Base-by-base conservation (phyloP, 2,113 vertebrate genomes). In the Stegastes partitus region DNA sequence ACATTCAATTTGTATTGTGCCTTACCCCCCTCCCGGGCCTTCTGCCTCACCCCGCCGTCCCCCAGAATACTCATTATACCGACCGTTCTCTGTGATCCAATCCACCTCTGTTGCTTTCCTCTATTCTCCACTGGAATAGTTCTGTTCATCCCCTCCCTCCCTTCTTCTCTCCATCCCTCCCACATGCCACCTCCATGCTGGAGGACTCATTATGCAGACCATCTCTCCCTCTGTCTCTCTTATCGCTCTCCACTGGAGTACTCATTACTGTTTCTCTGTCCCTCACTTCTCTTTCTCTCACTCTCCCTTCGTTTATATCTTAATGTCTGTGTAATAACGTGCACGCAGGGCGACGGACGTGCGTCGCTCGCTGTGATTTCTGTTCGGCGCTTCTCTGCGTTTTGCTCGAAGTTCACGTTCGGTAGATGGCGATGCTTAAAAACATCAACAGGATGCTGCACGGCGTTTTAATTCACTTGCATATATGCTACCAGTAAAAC, bases 211-310 rank as follows among this genome's bases (percentile, higher is more conserved):
- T 91, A 91, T 84, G 83, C 79, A 71, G 81, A 75, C 89, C 62
- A 54, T 54, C 81, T 90, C 75, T 77, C 42, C 59, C 82, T 81
- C 79, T 18, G 58, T 83, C 77, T 84, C 85, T 88, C 86, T 91
- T 87, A 91, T 92, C 86, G 82, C 66, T 89, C 91, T 88, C 87
- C 71, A 79, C 82, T 87, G 86, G 89, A 91, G 89, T 54, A 89
- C 81, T 90, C 88, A 90, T 91, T 92, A 86, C 79, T 49, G 82
- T 77, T 70, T 51, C 58, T 77, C 73, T 75, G 77, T 85, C 86
- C 50, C 76, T 82, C 76, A 84, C 67, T 68, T 71, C 79, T 79
- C 18, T 62, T 82, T 77, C 62, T 73, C 55, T 77, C 23, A 34
- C 63, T 64, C 64, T 42, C 65, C 63, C 47, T 78, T 81, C 44